Evolutionary conservation across 2,888 invertebrate genomes (phyloP).

Genomic region (Napeogenes inachia): DNA sequence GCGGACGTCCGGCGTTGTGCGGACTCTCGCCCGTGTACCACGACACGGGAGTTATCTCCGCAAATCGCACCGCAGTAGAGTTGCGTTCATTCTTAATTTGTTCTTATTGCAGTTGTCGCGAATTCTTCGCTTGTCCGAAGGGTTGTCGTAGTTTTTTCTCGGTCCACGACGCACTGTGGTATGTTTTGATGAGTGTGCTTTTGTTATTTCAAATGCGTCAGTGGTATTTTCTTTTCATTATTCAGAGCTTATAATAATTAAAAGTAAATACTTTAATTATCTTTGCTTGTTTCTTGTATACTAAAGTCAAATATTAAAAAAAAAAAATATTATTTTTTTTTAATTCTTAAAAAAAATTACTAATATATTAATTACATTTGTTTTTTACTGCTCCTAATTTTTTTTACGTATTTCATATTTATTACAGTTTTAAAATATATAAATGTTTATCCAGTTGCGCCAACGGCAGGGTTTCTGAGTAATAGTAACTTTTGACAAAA

Average conservation of each 20-base stretch:
- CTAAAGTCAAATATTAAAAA: too few species aligned
- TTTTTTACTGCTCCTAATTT: too few species aligned
- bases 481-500: too few species aligned
- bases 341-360: too few species aligned
- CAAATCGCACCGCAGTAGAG: conserved; percentile 75
- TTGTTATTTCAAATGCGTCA: conserved; percentile 36
- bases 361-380: too few species aligned
- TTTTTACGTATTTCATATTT: too few species aligned
- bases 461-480: too few species aligned
- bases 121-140: conserved; percentile 72
- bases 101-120: conserved; percentile 73
- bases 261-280: not conserved
- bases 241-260: not conserved
- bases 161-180: conserved; percentile 46
- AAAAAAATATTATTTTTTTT: too few species aligned
- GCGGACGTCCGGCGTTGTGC: conserved; percentile 45
- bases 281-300: not conserved
- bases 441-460: too few species aligned
- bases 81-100: conserved; percentile 74
- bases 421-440: too few species aligned
- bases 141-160: conserved; percentile 67
- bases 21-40: conserved; percentile 50
- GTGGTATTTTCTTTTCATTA: conserved; percentile 9
- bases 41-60: conserved; percentile 71
- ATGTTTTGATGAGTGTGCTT: conserved; percentile 48